A percentile compares a stretch with the other conserved stretches of the same genome.
phyloP scores from a whole-genome alignment of 2,888 invertebrate genomes.

The Rhamphomyia laevipes region DNA sequence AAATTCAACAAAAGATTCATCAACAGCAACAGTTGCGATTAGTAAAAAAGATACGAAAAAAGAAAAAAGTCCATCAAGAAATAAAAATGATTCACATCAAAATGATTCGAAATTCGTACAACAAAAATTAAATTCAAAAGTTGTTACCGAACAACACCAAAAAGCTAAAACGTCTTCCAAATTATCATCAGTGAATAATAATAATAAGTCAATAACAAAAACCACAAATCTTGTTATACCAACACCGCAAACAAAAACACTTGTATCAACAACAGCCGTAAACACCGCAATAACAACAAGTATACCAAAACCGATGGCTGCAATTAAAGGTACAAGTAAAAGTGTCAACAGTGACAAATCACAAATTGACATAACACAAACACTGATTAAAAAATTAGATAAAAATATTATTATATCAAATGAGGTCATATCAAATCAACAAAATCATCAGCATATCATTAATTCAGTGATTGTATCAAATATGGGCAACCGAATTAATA shows the following conservation, averaged over 20 bases:
- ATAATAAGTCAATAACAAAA: not conserved
- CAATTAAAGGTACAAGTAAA: slow-evolving; percentile 75
- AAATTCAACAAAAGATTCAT: not conserved
- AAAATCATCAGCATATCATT: no score
- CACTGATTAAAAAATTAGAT: no score
- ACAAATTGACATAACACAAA: no score
- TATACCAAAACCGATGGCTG: slow-evolving; percentile 77
- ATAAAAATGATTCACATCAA: slow-evolving; percentile 4
- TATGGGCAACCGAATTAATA: no score
- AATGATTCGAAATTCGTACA: slow-evolving; percentile 7
- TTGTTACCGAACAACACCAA: not conserved
- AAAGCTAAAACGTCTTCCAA: slow-evolving; percentile 38
- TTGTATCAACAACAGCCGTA: slow-evolving; percentile 1
- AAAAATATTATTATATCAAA: no score
- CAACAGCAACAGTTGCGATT: no score
- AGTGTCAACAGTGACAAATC: slow-evolving; percentile 34
- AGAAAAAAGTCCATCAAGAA: slow-evolving; percentile 17
- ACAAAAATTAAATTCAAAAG: slow-evolving; percentile 4
- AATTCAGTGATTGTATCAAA: no score
- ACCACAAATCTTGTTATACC: not conserved
- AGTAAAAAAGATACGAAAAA: slow-evolving; percentile 3
- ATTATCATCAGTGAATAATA: slow-evolving; percentile 3
- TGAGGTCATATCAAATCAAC: no score
- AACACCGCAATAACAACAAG: slow-evolving; percentile 40
- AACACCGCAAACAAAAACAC: not conserved